Evolutionary conservation across 2,113 vertebrate genomes (phyloP).

Genomic region (Damaliscus lunatus): DNA sequence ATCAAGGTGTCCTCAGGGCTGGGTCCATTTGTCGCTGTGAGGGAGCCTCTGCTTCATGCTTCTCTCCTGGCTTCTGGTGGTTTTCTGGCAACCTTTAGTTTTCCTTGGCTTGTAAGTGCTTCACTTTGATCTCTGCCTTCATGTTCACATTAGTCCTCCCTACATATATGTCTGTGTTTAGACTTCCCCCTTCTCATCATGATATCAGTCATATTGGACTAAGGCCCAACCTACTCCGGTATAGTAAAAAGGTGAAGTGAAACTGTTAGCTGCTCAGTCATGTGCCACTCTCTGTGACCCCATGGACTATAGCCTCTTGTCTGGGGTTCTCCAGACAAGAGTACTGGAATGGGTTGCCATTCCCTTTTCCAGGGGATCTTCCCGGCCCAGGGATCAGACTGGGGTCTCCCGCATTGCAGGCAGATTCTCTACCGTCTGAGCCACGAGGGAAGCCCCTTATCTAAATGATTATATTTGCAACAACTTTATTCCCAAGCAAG

Average conservation of each 20-base stretch:
- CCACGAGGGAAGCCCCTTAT: neutral
- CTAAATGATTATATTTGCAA: neutral
- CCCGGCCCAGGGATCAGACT: neutral
- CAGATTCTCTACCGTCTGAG: neutral
- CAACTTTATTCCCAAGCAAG: neutral
- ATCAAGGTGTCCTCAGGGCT: neutral
- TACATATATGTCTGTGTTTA: neutral
- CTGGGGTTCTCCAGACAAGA: neutral
- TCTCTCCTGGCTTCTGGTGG: no score
- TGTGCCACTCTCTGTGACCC: neutral
- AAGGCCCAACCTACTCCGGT: fast-evolving
- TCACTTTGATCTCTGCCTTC: neutral
- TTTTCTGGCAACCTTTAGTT: no score
- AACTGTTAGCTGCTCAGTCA: neutral
- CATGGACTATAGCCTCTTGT: neutral
- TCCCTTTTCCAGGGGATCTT: neutral
- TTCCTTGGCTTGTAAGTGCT: neutral
- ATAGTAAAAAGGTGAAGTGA: neutral
- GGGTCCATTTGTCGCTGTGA: neutral
- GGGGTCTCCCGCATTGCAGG: neutral
- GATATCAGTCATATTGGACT: neutral
- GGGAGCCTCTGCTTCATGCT: no score
- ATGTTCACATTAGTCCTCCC: neutral
- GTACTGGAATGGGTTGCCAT: neutral
- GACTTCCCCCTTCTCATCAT: neutral